phyloP scores from a whole-genome alignment of 2,797 vertebrate genomes.

The Periophthalmus magnuspinnatus region DNA sequence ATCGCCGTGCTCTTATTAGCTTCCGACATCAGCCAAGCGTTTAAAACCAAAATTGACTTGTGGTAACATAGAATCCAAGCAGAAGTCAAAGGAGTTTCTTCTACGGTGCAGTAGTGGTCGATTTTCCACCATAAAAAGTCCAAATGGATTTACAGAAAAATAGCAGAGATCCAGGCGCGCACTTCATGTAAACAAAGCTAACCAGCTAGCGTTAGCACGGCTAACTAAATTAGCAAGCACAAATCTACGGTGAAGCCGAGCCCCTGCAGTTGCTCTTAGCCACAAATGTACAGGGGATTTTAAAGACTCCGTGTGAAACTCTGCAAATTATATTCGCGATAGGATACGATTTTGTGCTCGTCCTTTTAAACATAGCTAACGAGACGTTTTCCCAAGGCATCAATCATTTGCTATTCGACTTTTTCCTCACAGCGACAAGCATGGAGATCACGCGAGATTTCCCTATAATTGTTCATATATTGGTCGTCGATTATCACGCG shows the following conservation, averaged over 20 bases:
- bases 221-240: constrained; percentile 53
- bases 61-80: constrained; percentile 26
- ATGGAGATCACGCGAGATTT: constrained; percentile 68
- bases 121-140: not conserved
- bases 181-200: constrained; percentile 80
- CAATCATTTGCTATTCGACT: constrained; percentile 71
- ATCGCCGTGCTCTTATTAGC: constrained; percentile 56
- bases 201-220: constrained; percentile 58
- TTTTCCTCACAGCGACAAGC: constrained; percentile 60
- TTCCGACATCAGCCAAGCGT: constrained; percentile 40
- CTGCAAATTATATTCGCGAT: constrained; percentile 25
- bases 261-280: constrained; percentile 32
- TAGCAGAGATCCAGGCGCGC: constrained; percentile 59
- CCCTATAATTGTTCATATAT: constrained; percentile 44
- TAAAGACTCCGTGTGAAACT: constrained; percentile 18
- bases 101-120: not conserved
- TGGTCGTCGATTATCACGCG: constrained; percentile 60
- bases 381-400: constrained; percentile 61
- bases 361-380: constrained; percentile 56
- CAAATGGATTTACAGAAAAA: constrained; percentile 21
- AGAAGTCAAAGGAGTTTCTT: not conserved
- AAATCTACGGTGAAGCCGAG: constrained; percentile 46
- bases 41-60: constrained; percentile 14
- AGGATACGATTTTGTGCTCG: constrained; percentile 24
- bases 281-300: constrained; percentile 21